Percentiles rank a stretch among this genome's conserved stretches.
Evolutionary conservation across 2,888 invertebrate species (phyloP).

Genomic region (Archaeoteleia sp.): DNA sequence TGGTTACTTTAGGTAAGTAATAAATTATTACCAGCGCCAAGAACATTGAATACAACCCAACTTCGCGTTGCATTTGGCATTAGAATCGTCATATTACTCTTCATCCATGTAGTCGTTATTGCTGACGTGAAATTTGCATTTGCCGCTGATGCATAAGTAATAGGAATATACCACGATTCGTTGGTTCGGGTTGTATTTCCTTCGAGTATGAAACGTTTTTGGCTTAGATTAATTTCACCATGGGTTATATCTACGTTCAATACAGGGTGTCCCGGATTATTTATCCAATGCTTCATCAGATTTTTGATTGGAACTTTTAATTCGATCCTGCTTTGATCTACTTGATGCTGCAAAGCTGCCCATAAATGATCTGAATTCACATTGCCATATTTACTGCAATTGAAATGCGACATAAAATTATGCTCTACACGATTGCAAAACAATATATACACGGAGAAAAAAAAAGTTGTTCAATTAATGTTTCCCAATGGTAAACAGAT

Average conservation of each 20-base stretch:
- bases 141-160: slow-evolving; percentile 81
- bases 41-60: slow-evolving; percentile 66
- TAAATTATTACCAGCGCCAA: slow-evolving; percentile 42
- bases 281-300: slow-evolving; percentile 77
- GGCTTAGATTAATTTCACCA: slow-evolving; percentile 61
- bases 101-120: slow-evolving; percentile 37
- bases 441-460: no score
- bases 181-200: slow-evolving; percentile 68
- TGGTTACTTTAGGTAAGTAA: no score
- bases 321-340: slow-evolving; percentile 4
- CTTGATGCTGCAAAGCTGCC: slow-evolving; percentile 52
- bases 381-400: slow-evolving; percentile 38
- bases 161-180: slow-evolving; percentile 84
- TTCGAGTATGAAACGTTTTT: slow-evolving; percentile 68
- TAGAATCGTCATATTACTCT: slow-evolving; percentile 59
- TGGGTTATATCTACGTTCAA: slow-evolving; percentile 71
- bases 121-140: slow-evolving; percentile 72
- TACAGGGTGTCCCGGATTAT: slow-evolving; percentile 77
- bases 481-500: no score
- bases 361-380: slow-evolving; percentile 61
- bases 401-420: background rate
- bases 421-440: background rate
- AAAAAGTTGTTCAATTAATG: no score
- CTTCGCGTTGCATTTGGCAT: slow-evolving; percentile 71
- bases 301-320: slow-evolving; percentile 52